These are phyloP conservation scores for Psettodes erumei DNA, from an alignment of 2,113 vertebrate genomes.

Conservation along the genomic window DNA sequence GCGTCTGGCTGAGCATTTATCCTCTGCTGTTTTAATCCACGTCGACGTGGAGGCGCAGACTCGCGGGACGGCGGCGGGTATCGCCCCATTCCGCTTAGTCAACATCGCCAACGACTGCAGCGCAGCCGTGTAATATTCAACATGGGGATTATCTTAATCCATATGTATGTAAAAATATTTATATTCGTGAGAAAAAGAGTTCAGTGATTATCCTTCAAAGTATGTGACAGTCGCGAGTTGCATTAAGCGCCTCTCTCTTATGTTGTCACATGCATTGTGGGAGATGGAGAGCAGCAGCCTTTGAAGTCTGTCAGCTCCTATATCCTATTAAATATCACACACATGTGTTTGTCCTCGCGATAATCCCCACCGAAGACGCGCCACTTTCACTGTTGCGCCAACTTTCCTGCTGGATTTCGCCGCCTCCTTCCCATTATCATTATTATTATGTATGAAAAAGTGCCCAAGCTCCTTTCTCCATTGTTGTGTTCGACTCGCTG, in stretches of 20 bases:
- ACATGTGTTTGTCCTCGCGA: slow-evolving; percentile 52
- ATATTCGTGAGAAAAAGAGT: slow-evolving; percentile 37
- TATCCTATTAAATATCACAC: slow-evolving; percentile 73
- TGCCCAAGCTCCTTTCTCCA: background rate
- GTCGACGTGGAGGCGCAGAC: slow-evolving; percentile 29
- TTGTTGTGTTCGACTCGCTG: background rate
- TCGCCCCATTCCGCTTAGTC: slow-evolving; percentile 34
- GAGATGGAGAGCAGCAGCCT: slow-evolving; percentile 36
- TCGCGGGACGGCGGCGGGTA: slow-evolving; percentile 20
- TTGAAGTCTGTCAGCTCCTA: slow-evolving; percentile 67
- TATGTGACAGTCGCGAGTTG: slow-evolving; percentile 61
- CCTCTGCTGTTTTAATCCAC: slow-evolving; percentile 49
- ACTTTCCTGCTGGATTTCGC: slow-evolving; percentile 16
- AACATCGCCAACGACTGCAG: slow-evolving; percentile 38
- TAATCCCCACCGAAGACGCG: slow-evolving; percentile 57
- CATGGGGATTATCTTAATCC: slow-evolving; percentile 75
- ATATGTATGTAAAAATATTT: slow-evolving; percentile 50
- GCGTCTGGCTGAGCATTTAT: slow-evolving; percentile 43
- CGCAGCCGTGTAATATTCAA: slow-evolving; percentile 53
- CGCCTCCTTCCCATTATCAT: background rate
- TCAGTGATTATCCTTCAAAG: slow-evolving; percentile 59
- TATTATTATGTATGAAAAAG: background rate
- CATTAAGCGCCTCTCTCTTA: slow-evolving; percentile 51
- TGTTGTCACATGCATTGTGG: slow-evolving; percentile 51
- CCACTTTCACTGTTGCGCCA: slow-evolving; percentile 26